phyloP scores from a whole-genome alignment of 2,113 vertebrate genomes.

The Solea solea region DNA sequence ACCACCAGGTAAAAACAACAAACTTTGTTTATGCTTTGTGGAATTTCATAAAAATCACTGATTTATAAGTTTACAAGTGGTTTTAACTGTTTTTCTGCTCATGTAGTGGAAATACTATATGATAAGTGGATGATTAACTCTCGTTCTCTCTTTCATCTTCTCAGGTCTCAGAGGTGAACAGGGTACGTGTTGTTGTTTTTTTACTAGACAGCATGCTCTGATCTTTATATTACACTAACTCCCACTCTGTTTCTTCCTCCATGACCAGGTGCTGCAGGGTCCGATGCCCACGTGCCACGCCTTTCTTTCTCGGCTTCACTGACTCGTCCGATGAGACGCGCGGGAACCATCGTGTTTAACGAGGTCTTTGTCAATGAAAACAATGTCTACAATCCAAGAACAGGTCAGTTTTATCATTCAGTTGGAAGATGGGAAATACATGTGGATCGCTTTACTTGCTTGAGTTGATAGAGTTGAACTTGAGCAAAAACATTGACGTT shows the following conservation, averaged over 20 bases:
- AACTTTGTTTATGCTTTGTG: background rate
- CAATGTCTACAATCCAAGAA: slow-evolving; percentile 82
- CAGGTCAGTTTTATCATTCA: slow-evolving; percentile 75
- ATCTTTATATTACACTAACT: slow-evolving; percentile 23
- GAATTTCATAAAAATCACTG: background rate
- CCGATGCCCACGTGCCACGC: slow-evolving; percentile 81
- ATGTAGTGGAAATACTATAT: background rate
- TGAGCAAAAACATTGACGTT: too few species aligned
- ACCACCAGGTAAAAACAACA: slow-evolving; percentile 83
- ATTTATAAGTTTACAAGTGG: slow-evolving; percentile 6
- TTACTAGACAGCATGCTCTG: slow-evolving; percentile 20
- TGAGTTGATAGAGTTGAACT: too few species aligned
- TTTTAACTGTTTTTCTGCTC: background rate
- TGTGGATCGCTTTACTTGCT: too few species aligned
- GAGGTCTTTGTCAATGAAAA: slow-evolving; percentile 90
- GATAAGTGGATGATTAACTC: slow-evolving; percentile 18
- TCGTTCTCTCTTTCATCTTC: slow-evolving; percentile 38
- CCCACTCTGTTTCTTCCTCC: slow-evolving; percentile 14
- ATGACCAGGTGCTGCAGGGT: slow-evolving; percentile 83
- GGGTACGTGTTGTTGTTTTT: slow-evolving; percentile 78
- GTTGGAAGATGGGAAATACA: too few species aligned
- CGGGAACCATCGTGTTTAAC: slow-evolving; percentile 90
- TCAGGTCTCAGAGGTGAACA: slow-evolving; percentile 89
- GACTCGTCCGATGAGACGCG: slow-evolving; percentile 78
- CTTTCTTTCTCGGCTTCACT: slow-evolving; percentile 91